A percentile compares a stretch with the other conserved stretches of the same genome.
Conservation (phyloP, 2,888 invertebrate genomes). For the Thera britannica region DNA sequence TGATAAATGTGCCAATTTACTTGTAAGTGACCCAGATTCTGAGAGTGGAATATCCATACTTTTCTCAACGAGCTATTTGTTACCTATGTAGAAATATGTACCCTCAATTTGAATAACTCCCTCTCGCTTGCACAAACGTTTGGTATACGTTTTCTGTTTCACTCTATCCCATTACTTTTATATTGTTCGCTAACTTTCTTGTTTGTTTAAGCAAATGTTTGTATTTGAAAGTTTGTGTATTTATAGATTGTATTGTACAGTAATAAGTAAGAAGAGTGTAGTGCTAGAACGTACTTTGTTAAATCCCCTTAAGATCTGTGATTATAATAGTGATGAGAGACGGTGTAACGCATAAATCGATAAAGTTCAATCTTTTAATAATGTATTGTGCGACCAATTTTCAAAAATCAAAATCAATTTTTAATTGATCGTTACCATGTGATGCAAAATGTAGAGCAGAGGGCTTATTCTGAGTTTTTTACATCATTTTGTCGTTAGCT, state of each 20-base stretch:
- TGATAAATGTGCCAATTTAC: slow-evolving; percentile 36
- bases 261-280: slow-evolving; percentile 68
- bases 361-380: too few relatives aligned
- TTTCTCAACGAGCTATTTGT: slow-evolving; percentile 81
- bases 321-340: neutral
- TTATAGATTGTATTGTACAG: slow-evolving; percentile 80
- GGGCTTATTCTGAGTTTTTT: too few relatives aligned
- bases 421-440: too few relatives aligned
- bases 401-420: neutral
- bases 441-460: too few relatives aligned
- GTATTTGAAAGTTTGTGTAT: slow-evolving; percentile 84
- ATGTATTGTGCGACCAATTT: too few relatives aligned
- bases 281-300: slow-evolving; percentile 46
- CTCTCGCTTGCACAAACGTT: slow-evolving; percentile 65
- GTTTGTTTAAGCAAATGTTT: slow-evolving; percentile 84
- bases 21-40: slow-evolving; percentile 40
- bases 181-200: slow-evolving; percentile 85
- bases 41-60: slow-evolving; percentile 70
- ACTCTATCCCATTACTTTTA: slow-evolving; percentile 83
- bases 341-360: too few relatives aligned
- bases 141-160: slow-evolving; percentile 54
- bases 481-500: too few relatives aligned
- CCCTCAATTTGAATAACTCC: slow-evolving; percentile 82
- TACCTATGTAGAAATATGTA: slow-evolving; percentile 85
- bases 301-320: slow-evolving; percentile 41